Base-by-base conservation (phyloP, 2,113 vertebrate species). In the Sarotherodon lohbergeri region DNA sequence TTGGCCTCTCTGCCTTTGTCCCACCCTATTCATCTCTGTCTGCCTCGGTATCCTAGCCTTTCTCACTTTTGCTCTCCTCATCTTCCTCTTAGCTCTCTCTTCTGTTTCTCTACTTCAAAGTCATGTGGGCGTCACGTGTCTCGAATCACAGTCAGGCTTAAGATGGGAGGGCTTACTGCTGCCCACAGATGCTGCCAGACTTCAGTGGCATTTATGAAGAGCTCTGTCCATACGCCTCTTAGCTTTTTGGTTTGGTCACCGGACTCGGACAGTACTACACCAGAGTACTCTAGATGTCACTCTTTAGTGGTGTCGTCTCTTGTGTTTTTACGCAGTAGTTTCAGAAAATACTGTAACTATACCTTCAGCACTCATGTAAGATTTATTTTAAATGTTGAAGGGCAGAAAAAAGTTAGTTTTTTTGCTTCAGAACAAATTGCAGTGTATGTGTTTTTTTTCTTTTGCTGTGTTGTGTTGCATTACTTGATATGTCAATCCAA, bases 21-120 rank as follows among this genome's bases (percentile, higher is more conserved):
- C 87, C 34, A 36, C 13, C n/a, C 85, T 71, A 89, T 89, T 93
- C 80, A 89, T 93, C 86, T 89, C 86, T 89, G 88, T 87, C 86
- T 41, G 83, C 57, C 87, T 93, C 63, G 2, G 83, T 91, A 82
- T 89, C 90, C 87, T 73, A 89, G 80, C 78, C 86, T 79, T 85
- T 89, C 68, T 88, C 79, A n/a, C 81, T 79, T 41, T 54, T 61
- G 19, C 48, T 34, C 83, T 76, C 27, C 57, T 59, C 73, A 55
- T 86, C 52, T 29, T 68, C 39, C 73, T 76, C 54, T 46, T 48
- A 48, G 68, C 81, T 66, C 46, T 63, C 66, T 66, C 36, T 87
- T 78, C 19, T 88, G 27, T 84, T 73, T 88, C 76, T 86, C 36
- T 76, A 34, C 43, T 89, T 94, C 88, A 90, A 83, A 91, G 87